These are phyloP conservation scores for Deilephila porcellus DNA, from an alignment of 2,888 invertebrate genomes.

Conservation along the genomic window DNA sequence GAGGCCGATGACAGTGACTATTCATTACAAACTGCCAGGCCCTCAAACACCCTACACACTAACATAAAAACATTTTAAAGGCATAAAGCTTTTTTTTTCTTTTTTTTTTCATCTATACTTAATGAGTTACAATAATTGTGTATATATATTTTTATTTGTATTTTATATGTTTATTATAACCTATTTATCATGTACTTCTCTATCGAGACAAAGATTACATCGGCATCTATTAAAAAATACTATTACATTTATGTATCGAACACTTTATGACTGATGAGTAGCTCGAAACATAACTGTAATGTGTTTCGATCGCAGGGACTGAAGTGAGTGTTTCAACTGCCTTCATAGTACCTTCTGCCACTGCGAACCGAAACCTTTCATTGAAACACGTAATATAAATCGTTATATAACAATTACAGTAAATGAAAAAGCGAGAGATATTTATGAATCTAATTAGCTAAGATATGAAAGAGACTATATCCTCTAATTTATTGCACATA, in stretches of 20 bases:
- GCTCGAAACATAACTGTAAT: slow-evolving; percentile 18
- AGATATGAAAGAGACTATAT: slow-evolving; percentile 76
- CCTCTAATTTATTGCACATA: slow-evolving; percentile 81
- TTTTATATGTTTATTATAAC: slow-evolving; percentile 76
- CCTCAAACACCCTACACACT: slow-evolving; percentile 71
- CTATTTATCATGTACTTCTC: slow-evolving; percentile 81
- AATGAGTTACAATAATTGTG: slow-evolving; percentile 80
- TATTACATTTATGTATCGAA: slow-evolving; percentile 51
- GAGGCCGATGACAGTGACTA: slow-evolving; percentile 67
- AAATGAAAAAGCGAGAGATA: slow-evolving; percentile 75
- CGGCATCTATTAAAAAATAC: slow-evolving; percentile 72
- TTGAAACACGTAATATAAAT: slow-evolving; percentile 26
- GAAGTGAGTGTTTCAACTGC: not conserved
- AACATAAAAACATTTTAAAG: slow-evolving; percentile 82
- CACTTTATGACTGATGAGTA: slow-evolving; percentile 16
- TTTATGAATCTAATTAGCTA: slow-evolving; percentile 79
- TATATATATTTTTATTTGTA: slow-evolving; percentile 85
- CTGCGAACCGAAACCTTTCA: not conserved
- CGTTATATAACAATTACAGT: slow-evolving; percentile 49
- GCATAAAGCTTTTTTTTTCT: slow-evolving; percentile 77
- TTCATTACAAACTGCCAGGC: slow-evolving; percentile 67
- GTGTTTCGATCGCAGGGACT: not conserved
- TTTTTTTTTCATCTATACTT: slow-evolving; percentile 74
- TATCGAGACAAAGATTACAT: slow-evolving; percentile 82
- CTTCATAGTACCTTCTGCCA: not conserved